A percentile compares a stretch with the other conserved stretches of the same genome.
Conservation (phyloP, 2,888 invertebrate species). For the Nomada ruficornis region DNA sequence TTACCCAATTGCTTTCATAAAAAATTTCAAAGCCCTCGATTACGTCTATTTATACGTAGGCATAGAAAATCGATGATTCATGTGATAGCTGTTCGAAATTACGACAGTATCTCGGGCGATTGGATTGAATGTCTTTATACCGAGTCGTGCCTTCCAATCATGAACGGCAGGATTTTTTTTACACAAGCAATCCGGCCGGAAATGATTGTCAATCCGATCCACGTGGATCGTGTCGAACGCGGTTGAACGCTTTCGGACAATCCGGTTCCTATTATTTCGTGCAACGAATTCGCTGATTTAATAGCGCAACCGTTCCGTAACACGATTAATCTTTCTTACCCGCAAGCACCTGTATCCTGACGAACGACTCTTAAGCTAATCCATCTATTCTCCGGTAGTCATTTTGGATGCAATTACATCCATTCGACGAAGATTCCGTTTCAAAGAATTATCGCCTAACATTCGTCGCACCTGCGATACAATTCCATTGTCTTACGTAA, state of each 20-base stretch:
- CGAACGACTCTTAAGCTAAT: slow-evolving; percentile 6
- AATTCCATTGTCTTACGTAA: slow-evolving; percentile 7
- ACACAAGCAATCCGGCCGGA: slow-evolving; percentile 23
- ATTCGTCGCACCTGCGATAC: background rate
- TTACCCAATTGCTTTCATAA: background rate
- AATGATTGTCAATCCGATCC: slow-evolving; percentile 28
- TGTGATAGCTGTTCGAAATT: slow-evolving; percentile 16
- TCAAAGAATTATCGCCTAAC: slow-evolving; percentile 9
- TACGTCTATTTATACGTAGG: background rate
- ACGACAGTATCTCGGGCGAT: slow-evolving; percentile 2
- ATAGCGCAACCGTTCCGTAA: slow-evolving; percentile 21
- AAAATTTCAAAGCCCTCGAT: slow-evolving; percentile 1
- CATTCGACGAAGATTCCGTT: slow-evolving; percentile 4
- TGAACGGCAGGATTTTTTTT: background rate
- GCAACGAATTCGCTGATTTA: slow-evolving; percentile 15
- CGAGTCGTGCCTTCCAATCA: background rate
- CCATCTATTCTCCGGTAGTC: slow-evolving; percentile 11
- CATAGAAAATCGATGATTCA: slow-evolving; percentile 38
- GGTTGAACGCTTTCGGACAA: slow-evolving; percentile 1
- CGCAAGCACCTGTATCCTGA: slow-evolving; percentile 41
- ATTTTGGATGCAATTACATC: slow-evolving; percentile 52
- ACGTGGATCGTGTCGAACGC: slow-evolving; percentile 16
- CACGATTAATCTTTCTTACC: slow-evolving; percentile 39
- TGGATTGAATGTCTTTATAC: slow-evolving; percentile 1
- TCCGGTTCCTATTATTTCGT: slow-evolving; percentile 1